A percentile compares a stretch with the other conserved stretches of the same genome.
Evolutionary conservation across 2,113 vertebrate species (phyloP).

Genomic region (Clarias macrocephalus): DNA sequence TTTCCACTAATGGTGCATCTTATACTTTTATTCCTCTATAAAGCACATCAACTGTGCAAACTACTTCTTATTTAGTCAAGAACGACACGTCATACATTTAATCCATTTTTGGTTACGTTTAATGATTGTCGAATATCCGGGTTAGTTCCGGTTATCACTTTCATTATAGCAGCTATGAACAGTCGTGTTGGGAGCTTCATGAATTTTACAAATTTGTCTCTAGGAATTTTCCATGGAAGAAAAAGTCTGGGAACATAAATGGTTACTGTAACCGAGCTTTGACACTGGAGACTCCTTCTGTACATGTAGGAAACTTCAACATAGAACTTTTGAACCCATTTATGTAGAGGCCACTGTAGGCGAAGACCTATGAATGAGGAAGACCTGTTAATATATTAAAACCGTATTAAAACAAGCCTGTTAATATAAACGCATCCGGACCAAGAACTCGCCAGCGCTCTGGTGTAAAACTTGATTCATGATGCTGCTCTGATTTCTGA

Average conservation of each 20-base stretch:
- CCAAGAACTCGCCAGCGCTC: background rate
- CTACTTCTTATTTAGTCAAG: background rate
- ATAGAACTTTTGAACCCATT: background rate
- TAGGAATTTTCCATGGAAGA: background rate
- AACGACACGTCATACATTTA: background rate
- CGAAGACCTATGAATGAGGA: background rate
- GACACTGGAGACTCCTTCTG: background rate
- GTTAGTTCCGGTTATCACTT: background rate
- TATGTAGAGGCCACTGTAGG: background rate
- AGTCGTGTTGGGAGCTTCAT: background rate
- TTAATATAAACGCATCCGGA: background rate
- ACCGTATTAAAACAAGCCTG: background rate
- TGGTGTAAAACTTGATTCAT: background rate
- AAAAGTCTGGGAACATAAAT: background rate
- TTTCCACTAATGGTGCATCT: background rate
- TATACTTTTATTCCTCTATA: background rate
- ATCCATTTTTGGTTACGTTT: background rate
- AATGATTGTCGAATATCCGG: background rate
- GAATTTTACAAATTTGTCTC: background rate
- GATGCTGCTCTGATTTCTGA: constrained; percentile 15
- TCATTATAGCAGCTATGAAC: background rate
- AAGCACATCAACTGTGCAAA: background rate
- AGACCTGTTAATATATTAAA: background rate
- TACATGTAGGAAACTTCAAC: background rate
- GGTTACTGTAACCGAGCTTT: background rate